These are phyloP conservation scores for Lydus trimaculatus DNA, from an alignment of 2,888 invertebrate genomes.

Conservation along the genomic window DNA sequence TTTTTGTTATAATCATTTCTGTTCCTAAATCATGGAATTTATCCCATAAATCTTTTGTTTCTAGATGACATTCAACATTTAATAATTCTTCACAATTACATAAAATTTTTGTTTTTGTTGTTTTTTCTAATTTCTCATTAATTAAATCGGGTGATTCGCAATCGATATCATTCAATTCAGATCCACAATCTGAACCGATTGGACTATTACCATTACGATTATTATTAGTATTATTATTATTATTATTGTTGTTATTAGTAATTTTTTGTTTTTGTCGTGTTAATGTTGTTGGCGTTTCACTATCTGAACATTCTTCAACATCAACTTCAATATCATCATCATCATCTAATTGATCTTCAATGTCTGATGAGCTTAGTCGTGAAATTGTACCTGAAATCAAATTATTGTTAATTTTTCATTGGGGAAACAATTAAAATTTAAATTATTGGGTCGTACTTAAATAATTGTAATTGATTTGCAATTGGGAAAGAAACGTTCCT, in stretches of 20 bases:
- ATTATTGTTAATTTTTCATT: neutral
- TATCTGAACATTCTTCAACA: conserved; percentile 68
- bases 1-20: conserved; percentile 98
- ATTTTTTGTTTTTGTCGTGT: conserved; percentile 43
- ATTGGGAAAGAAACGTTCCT: neutral
- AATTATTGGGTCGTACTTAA: too few species aligned
- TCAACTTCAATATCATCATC: conserved; percentile 65
- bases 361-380: conserved; percentile 59
- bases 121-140: conserved; percentile 48
- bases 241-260: neutral
- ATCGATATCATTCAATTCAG: conserved; percentile 55
- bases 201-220: neutral
- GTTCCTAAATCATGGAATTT: conserved; percentile 95
- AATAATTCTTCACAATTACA: conserved; percentile 81
- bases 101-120: conserved; percentile 60
- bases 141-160: conserved; percentile 56
- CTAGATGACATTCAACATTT: conserved; percentile 88
- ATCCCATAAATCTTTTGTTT: conserved; percentile 98
- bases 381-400: conserved; percentile 40
- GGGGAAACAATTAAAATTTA: too few species aligned
- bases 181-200: conserved; percentile 54
- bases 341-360: conserved; percentile 61
- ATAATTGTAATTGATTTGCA: too few species aligned
- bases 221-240: neutral
- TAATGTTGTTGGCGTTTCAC: conserved; percentile 58